phyloP scores from a whole-genome alignment of 2,888 invertebrate genomes.

The Hirudinaria manillensis region DNA sequence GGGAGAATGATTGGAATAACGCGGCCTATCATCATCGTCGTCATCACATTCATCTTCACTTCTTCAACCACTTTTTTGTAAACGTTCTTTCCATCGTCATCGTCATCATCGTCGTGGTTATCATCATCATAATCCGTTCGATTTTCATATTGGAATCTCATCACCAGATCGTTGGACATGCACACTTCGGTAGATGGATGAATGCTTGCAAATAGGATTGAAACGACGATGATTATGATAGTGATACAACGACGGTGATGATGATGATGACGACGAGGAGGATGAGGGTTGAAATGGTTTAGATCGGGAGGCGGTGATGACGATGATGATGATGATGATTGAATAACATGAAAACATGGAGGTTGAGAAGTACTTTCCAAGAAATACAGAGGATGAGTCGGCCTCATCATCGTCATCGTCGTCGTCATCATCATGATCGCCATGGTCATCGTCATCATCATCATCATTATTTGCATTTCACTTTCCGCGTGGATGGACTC shows the following conservation, averaged over 20 bases:
- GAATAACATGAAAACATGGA: not conserved
- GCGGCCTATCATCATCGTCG: not conserved
- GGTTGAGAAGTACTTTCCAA: not conserved
- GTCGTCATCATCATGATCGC: conserved; percentile 25
- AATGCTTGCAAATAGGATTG: no score
- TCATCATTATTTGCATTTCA: not conserved
- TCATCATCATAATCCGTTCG: conserved; percentile 18
- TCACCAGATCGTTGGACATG: no score
- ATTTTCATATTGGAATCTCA: no score
- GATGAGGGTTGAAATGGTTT: not conserved
- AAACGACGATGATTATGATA: no score
- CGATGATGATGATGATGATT: not conserved
- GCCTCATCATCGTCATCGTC: conserved; percentile 20
- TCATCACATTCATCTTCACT: not conserved
- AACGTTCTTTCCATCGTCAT: conserved; percentile 18
- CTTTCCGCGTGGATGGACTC: no score
- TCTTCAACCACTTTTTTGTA: not conserved
- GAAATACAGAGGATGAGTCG: not conserved
- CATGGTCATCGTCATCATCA: conserved; percentile 6
- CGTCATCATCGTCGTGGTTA: conserved; percentile 26
- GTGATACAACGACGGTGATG: not conserved
- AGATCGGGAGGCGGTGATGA: not conserved
- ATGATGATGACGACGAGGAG: not conserved
- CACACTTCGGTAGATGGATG: no score
- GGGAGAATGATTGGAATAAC: no score